phyloP scores from a whole-genome alignment of 2,888 invertebrate genomes.

The Temnothorax ravouxi region DNA sequence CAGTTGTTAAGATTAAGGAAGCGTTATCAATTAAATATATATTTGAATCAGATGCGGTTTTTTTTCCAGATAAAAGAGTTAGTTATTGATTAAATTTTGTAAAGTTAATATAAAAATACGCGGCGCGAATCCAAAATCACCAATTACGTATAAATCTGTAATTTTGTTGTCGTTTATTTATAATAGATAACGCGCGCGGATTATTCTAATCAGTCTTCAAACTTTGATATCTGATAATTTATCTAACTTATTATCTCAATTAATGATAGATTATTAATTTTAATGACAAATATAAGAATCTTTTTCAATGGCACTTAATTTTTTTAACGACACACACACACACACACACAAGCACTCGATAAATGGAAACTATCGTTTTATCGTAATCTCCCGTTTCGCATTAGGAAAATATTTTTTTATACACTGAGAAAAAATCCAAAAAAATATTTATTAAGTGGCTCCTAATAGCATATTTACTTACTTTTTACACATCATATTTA shows the following conservation, averaged over 20 bases:
- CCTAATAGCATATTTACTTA: no score
- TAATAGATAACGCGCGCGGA: not conserved
- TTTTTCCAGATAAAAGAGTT: not conserved
- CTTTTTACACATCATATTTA: no score
- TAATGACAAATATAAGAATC: not conserved
- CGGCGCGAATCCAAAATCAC: not conserved
- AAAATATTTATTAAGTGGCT: no score
- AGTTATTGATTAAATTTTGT: not conserved
- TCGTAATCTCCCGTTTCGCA: not conserved
- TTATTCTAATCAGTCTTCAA: not conserved
- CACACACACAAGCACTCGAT: not conserved
- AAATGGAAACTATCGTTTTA: not conserved
- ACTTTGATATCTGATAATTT: not conserved
- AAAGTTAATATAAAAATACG: not conserved
- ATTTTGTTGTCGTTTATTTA: not conserved
- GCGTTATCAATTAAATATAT: not conserved
- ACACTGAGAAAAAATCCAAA: no score
- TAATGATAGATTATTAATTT: not conserved
- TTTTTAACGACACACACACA: not conserved
- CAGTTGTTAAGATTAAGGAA: not conserved
- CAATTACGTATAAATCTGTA: not conserved
- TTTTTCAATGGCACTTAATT: not conserved
- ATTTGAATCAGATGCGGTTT: not conserved
- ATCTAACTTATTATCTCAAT: not conserved
- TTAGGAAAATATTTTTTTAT: conserved; percentile 1